phyloP scores from a whole-genome alignment of 2,888 invertebrate genomes.

The Meiosimyza decipiens region DNA sequence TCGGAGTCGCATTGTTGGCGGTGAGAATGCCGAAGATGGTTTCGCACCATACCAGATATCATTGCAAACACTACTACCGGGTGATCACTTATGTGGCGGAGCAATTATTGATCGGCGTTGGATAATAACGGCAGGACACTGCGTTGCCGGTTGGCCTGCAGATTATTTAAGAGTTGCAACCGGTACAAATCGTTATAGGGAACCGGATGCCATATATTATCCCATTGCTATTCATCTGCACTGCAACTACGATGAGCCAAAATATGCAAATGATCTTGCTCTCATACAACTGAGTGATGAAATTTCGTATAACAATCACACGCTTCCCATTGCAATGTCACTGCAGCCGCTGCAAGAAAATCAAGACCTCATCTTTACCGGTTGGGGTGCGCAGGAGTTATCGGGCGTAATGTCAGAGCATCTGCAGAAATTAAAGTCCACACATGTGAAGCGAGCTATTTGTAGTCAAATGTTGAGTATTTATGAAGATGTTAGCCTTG shows the following conservation, averaged over 20 bases:
- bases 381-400: slow-evolving; percentile 71
- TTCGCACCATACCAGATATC: slow-evolving; percentile 60
- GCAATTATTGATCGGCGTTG: slow-evolving; percentile 52
- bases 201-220: slow-evolving; percentile 52
- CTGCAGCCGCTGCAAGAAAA: slow-evolving; percentile 67
- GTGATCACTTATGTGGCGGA: slow-evolving; percentile 60
- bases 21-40: slow-evolving; percentile 49
- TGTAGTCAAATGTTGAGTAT: slow-evolving; percentile 42
- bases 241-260: slow-evolving; percentile 54
- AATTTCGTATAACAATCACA: slow-evolving; percentile 68
- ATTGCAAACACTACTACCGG: slow-evolving; percentile 50
- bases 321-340: slow-evolving; percentile 71
- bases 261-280: slow-evolving; percentile 74
- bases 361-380: slow-evolving; percentile 70
- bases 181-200: slow-evolving; percentile 51
- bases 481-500: slow-evolving; percentile 49
- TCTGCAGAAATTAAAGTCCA: slow-evolving; percentile 64
- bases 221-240: slow-evolving; percentile 52
- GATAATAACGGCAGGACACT: slow-evolving; percentile 59
- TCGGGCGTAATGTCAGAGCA: slow-evolving; percentile 69
- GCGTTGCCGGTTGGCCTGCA: slow-evolving; percentile 52
- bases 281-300: slow-evolving; percentile 71
- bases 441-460: slow-evolving; percentile 38
- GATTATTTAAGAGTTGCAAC: slow-evolving; percentile 52
- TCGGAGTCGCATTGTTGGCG: slow-evolving; percentile 52